Evolutionary conservation across 2,888 invertebrate genomes (phyloP).

Genomic region (Callimorpha dominula): DNA sequence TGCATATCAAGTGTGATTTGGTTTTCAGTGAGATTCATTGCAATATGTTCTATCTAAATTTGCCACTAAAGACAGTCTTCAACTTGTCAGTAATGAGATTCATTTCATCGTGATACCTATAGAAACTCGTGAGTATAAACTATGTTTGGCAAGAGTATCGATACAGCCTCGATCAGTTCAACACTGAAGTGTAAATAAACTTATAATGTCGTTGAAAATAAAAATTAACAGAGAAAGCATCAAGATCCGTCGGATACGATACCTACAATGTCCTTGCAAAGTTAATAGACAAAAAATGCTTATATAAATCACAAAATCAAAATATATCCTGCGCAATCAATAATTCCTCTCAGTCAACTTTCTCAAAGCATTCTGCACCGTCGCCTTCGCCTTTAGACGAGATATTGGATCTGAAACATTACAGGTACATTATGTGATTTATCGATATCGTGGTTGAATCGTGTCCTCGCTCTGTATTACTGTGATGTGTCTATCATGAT

Average conservation of each 20-base stretch:
- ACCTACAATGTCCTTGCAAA: conserved; percentile 49
- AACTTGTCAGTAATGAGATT: conserved; percentile 62
- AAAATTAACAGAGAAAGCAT: conserved; percentile 58
- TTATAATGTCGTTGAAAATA: conserved; percentile 41
- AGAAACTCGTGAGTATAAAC: conserved; percentile 53
- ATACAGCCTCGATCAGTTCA: conserved; percentile 62
- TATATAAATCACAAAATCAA: conserved; percentile 70
- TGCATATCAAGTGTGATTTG: conserved; percentile 38
- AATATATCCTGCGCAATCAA: conserved; percentile 63
- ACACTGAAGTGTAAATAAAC: conserved; percentile 41
- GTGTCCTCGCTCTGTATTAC: conserved; percentile 28
- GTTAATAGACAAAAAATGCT: conserved; percentile 73
- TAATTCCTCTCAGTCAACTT: conserved; percentile 84
- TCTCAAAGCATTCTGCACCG: conserved; percentile 85
- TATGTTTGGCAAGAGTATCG: conserved; percentile 71
- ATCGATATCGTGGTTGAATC: conserved; percentile 3
- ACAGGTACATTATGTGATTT: conserved; percentile 45
- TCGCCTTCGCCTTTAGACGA: conserved; percentile 85
- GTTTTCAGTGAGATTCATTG: conserved; percentile 63
- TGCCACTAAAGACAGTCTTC: conserved; percentile 73
- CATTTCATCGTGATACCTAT: conserved; percentile 48
- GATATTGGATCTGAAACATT: conserved; percentile 83
- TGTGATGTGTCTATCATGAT: conserved; percentile 48
- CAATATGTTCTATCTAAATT: conserved; percentile 61
- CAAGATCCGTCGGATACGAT: conserved; percentile 50